A percentile compares a stretch with the other conserved stretches of the same genome.
These are phyloP conservation scores for Pseudocheirus occidentalis DNA, from an alignment of 2,797 vertebrate genomes.

Conservation along the genomic window DNA sequence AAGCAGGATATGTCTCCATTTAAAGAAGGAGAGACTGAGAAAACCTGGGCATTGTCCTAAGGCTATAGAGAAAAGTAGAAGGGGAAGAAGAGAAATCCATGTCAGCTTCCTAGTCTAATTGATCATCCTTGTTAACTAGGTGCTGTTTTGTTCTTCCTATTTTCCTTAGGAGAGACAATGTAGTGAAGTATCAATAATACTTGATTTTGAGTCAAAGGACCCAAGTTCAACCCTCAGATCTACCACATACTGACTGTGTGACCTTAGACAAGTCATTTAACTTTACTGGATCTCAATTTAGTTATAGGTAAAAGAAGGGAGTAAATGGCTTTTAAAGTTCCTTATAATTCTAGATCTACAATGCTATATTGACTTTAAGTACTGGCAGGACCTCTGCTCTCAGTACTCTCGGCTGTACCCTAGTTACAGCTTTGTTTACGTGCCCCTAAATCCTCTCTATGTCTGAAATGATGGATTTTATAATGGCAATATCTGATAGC, in stretches of 20 bases:
- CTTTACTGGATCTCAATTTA: neutral
- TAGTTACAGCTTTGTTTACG: neutral
- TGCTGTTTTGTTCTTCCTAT: neutral
- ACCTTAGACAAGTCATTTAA: neutral
- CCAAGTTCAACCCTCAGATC: neutral
- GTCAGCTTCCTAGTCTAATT: neutral
- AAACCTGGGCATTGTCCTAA: neutral
- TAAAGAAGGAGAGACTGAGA: neutral
- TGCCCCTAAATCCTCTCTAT: neutral
- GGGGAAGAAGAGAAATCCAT: neutral
- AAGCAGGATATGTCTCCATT: neutral
- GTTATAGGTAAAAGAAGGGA: neutral
- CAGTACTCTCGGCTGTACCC: neutral
- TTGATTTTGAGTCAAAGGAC: neutral
- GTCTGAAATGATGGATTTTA: neutral
- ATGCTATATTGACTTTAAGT: neutral
- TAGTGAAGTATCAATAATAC: neutral
- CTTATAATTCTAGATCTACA: neutral
- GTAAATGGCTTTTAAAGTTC: neutral
- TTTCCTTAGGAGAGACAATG: neutral
- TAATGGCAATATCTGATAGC: neutral
- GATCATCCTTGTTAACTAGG: neutral
- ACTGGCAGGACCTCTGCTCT: neutral
- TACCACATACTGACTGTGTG: neutral
- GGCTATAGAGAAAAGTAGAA: neutral